Evolutionary conservation across 2,797 vertebrate genomes (phyloP).

Genomic region (Rhynchotus rufescens): DNA sequence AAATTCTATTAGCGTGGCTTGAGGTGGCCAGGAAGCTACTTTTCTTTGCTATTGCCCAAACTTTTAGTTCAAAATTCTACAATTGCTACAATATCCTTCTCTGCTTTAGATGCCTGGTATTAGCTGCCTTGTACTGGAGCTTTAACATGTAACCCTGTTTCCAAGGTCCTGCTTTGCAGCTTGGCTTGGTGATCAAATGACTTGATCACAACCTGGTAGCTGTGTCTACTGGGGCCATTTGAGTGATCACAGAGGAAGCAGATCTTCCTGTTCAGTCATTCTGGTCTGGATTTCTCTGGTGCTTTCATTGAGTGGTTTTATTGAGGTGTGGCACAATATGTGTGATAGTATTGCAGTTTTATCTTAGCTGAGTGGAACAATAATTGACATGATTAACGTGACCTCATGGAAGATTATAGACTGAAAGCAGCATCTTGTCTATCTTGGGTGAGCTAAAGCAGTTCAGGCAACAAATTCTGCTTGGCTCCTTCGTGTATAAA

Average conservation of each 20-base stretch:
- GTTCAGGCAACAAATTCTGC: not conserved
- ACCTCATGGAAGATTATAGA: not conserved
- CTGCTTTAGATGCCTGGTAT: not conserved
- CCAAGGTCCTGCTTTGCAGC: not conserved
- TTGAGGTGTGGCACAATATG: too few species aligned
- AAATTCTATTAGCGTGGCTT: not conserved
- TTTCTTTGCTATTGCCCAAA: not conserved
- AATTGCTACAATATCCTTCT: not conserved
- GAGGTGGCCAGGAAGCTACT: not conserved
- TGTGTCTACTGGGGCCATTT: constrained; percentile 24
- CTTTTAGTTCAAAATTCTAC: not conserved
- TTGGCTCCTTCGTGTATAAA: not conserved
- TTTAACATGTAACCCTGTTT: not conserved
- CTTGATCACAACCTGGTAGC: not conserved
- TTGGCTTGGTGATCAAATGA: not conserved
- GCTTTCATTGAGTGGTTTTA: too few species aligned
- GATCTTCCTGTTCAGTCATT: not conserved
- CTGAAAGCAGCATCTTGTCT: not conserved
- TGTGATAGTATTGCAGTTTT: too few species aligned
- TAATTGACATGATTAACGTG: constrained; percentile 16
- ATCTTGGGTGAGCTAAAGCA: not conserved
- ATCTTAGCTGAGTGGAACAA: constrained; percentile 20
- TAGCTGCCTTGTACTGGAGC: not conserved
- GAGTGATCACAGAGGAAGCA: not conserved
- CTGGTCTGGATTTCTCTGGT: too few species aligned